Conservation (phyloP, 2,888 invertebrate genomes). For the Spialia ferax region DNA sequence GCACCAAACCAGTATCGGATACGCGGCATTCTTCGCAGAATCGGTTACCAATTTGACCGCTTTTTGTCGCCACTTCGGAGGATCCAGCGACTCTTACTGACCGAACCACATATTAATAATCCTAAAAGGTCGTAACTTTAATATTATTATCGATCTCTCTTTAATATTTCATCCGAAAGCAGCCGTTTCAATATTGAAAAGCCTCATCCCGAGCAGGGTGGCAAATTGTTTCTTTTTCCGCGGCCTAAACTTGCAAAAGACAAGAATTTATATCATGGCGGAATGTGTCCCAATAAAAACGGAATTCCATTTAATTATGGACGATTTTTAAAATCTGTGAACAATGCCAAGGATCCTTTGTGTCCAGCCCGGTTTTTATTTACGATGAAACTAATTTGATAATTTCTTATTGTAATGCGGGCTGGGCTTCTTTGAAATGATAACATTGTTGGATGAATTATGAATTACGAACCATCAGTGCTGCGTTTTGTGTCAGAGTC, state of each 20-base stretch:
- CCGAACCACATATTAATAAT: slow-evolving; percentile 51
- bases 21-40: slow-evolving; percentile 75
- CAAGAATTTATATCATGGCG: slow-evolving; percentile 81
- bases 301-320: slow-evolving; percentile 85
- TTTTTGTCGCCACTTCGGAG: slow-evolving; percentile 66
- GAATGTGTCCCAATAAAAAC: slow-evolving; percentile 73
- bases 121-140: slow-evolving; percentile 65
- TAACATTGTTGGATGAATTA: slow-evolving; percentile 48
- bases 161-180: slow-evolving; percentile 58
- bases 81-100: slow-evolving; percentile 67
- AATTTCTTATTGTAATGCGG: slow-evolving; percentile 78
- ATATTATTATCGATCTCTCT: slow-evolving; percentile 65
- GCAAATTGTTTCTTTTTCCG: slow-evolving; percentile 75
- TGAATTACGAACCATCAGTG: slow-evolving; percentile 43
- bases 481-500: background rate
- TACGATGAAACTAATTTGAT: slow-evolving; percentile 80
- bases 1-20: slow-evolving; percentile 47
- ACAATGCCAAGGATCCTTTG: slow-evolving; percentile 83
- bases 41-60: slow-evolving; percentile 63
- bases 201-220: slow-evolving; percentile 70
- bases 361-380: slow-evolving; percentile 67
- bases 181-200: slow-evolving; percentile 65
- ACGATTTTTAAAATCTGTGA: slow-evolving; percentile 85
- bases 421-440: slow-evolving; percentile 54
- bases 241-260: slow-evolving; percentile 52